These are phyloP conservation scores for Pelusios castaneus DNA, from an alignment of 2,113 vertebrate species.

Conservation along the genomic window DNA sequence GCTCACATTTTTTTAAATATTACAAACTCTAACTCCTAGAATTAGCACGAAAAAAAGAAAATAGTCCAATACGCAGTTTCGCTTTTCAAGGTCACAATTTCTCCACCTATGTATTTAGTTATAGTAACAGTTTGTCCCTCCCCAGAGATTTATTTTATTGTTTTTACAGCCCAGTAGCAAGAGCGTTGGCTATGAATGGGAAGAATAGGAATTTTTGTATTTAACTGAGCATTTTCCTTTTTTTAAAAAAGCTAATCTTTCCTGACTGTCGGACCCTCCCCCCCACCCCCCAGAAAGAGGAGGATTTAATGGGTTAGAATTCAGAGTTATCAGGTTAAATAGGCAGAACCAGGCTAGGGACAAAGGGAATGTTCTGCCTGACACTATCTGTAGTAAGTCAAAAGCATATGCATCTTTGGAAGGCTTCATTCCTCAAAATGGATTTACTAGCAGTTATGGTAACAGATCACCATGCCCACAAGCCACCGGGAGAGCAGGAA, in stretches of 20 bases:
- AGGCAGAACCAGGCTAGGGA: not conserved
- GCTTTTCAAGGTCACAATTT: not conserved
- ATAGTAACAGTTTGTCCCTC: not conserved
- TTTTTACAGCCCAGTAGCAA: not conserved
- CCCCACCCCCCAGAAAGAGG: not conserved
- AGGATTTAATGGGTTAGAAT: not conserved
- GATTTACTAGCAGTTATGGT: not conserved
- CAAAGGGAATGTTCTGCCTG: not conserved
- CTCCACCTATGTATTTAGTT: not conserved
- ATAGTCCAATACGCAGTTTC: not conserved
- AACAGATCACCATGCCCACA: not conserved
- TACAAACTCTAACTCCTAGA: conserved; percentile 44
- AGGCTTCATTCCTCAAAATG: conserved; percentile 12
- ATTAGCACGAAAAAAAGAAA: not conserved
- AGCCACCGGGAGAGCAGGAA: not conserved
- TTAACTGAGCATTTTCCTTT: not conserved
- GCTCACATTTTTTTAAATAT: conserved; percentile 16
- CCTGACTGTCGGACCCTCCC: not conserved
- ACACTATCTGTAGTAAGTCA: not conserved
- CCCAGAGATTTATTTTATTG: not conserved
- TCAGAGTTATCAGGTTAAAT: conserved; percentile 6
- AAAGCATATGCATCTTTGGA: not conserved
- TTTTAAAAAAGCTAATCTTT: not conserved
- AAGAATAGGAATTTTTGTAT: not conserved
- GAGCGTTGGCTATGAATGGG: not conserved